Conservation (phyloP, 2,888 invertebrate genomes). For the Melinaea menophilus region DNA sequence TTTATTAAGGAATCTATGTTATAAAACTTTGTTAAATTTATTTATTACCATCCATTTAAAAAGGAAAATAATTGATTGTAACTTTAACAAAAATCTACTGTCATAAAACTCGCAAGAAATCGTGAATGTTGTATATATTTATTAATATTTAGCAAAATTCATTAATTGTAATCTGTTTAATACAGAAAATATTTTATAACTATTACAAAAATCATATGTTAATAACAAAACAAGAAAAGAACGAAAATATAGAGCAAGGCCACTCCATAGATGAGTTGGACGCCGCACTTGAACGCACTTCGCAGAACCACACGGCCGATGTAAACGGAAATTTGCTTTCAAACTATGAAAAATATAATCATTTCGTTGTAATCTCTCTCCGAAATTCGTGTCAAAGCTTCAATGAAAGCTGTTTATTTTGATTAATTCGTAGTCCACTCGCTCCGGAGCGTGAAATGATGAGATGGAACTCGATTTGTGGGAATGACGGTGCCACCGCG, state of each 20-base stretch:
- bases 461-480: conserved; percentile 7
- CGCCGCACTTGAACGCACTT: neutral
- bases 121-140: too few relatives aligned
- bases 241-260: conserved; percentile 9
- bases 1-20: neutral
- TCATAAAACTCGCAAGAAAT: too few relatives aligned
- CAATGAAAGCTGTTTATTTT: conserved; percentile 6
- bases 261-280: neutral
- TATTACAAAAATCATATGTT: too few relatives aligned
- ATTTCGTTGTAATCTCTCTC: too few relatives aligned
- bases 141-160: too few relatives aligned
- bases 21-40: too few relatives aligned
- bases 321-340: neutral
- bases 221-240: neutral
- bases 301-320: too few relatives aligned
- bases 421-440: conserved; percentile 1
- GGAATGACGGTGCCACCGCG: conserved; percentile 4
- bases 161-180: too few relatives aligned
- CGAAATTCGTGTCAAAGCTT: neutral
- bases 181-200: too few relatives aligned
- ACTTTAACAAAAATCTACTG: neutral
- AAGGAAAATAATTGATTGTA: too few relatives aligned
- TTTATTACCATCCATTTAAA: too few relatives aligned
- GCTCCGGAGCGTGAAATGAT: conserved; percentile 15
- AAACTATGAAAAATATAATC: neutral